Percentiles rank a stretch among this genome's conserved stretches.
Evolutionary conservation across 2,113 vertebrate genomes (phyloP).

Genomic region (Brachyistius frenatus): DNA sequence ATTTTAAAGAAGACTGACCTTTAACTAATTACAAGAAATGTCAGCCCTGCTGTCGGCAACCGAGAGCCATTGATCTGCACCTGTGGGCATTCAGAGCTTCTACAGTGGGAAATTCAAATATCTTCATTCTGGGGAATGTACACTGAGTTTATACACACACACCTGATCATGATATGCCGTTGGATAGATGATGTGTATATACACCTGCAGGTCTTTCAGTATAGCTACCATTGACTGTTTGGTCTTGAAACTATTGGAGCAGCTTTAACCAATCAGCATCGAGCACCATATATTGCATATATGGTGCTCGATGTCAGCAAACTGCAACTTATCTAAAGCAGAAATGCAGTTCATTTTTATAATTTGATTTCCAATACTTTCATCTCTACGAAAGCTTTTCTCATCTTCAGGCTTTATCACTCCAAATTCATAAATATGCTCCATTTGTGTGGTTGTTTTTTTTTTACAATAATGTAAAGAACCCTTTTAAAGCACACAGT

Average conservation of each 20-base stretch:
- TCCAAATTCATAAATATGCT: too few species aligned
- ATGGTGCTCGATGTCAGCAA: too few species aligned
- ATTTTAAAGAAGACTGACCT: conserved; percentile 15
- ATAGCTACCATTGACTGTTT: too few species aligned
- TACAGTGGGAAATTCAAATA: conserved; percentile 1
- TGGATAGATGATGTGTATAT: background rate
- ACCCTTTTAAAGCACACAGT: too few species aligned
- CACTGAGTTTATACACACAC: background rate
- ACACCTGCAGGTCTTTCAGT: background rate
- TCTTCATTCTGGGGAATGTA: conserved; percentile 12
- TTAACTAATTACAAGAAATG: conserved; percentile 12
- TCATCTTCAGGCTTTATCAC: background rate
- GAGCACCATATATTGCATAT: too few species aligned
- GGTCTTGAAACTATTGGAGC: too few species aligned
- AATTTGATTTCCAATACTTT: too few species aligned
- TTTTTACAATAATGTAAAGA: too few species aligned
- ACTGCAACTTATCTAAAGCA: too few species aligned
- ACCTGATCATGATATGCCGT: background rate
- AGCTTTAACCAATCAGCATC: too few species aligned
- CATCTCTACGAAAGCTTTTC: background rate
- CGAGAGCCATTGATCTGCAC: conserved; percentile 57
- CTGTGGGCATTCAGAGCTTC: conserved; percentile 37
- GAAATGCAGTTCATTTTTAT: too few species aligned
- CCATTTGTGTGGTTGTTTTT: too few species aligned
- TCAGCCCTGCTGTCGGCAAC: background rate